Percentiles rank a stretch among this genome's conserved stretches.
Conservation (phyloP, 2,797 vertebrate genomes). For the Pangasius larnaudii region DNA sequence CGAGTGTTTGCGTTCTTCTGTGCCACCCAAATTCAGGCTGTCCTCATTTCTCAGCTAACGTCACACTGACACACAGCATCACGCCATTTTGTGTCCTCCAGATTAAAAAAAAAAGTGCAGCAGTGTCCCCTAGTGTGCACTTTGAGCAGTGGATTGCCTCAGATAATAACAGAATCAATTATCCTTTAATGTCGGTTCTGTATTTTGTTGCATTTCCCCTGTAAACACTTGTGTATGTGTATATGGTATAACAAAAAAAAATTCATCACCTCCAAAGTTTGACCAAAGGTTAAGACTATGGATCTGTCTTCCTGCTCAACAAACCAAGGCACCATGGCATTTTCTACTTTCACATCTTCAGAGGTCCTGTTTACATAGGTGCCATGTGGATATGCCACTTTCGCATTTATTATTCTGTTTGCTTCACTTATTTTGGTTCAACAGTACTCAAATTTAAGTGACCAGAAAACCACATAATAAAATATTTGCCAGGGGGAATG, state of each 20-base stretch:
- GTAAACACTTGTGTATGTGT: neutral
- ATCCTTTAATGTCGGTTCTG: neutral
- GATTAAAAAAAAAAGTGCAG: neutral
- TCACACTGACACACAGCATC: constrained; percentile 43
- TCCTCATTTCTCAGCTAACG: constrained; percentile 47
- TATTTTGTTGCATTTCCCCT: neutral
- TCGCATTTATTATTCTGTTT: neutral
- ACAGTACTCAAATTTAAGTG: neutral
- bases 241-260: neutral
- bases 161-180: neutral
- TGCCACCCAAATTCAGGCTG: constrained; percentile 40
- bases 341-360: neutral
- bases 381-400: too few species aligned
- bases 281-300: neutral
- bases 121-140: constrained; percentile 49
- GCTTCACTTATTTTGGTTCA: neutral
- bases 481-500: neutral
- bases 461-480: neutral
- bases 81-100: constrained; percentile 40
- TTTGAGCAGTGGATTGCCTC: neutral
- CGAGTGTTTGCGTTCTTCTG: constrained; percentile 9
- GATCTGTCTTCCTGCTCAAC: neutral
- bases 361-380: neutral
- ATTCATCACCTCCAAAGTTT: neutral
- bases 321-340: neutral